A percentile compares a stretch with the other conserved stretches of the same genome.
phyloP scores from a whole-genome alignment of 2,888 invertebrate genomes.

The Macroteleia sp. region DNA sequence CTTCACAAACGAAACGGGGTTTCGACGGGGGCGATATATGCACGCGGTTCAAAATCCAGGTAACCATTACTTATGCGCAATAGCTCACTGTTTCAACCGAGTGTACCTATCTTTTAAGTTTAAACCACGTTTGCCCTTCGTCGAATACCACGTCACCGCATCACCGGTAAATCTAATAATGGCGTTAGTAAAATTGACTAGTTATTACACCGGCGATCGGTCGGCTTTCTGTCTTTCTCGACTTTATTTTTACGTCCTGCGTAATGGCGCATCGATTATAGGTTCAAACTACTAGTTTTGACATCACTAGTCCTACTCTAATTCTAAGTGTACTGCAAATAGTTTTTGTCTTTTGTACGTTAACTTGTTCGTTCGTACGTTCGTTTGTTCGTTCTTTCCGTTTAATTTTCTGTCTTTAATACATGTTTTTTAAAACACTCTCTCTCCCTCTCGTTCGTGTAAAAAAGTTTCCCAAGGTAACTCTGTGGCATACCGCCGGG shows the following conservation, averaged over 20 bases:
- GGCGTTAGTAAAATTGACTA: too few species aligned
- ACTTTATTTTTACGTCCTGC: slow-evolving; percentile 49
- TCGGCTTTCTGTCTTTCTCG: slow-evolving; percentile 47
- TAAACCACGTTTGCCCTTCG: too few species aligned
- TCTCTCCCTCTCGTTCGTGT: slow-evolving; percentile 28
- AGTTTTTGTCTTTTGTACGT: slow-evolving; percentile 63
- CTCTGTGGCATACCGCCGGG: not conserved
- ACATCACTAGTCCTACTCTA: slow-evolving; percentile 45
- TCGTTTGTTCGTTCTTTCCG: slow-evolving; percentile 32
- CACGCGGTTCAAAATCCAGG: too few species aligned
- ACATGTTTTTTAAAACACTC: slow-evolving; percentile 32
- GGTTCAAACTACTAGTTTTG: slow-evolving; percentile 40
- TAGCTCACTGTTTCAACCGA: too few species aligned
- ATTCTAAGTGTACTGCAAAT: slow-evolving; percentile 48
- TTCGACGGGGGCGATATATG: too few species aligned
- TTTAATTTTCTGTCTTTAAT: slow-evolving; percentile 28
- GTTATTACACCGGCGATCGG: slow-evolving; percentile 8
- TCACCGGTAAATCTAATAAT: not conserved
- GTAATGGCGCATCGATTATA: slow-evolving; percentile 52
- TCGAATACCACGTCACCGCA: not conserved
- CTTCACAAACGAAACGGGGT: too few species aligned
- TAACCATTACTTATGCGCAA: too few species aligned
- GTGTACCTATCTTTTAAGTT: too few species aligned
- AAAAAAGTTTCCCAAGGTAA: not conserved
- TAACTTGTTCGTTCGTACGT: slow-evolving; percentile 44